phyloP scores from a whole-genome alignment of 2,797 vertebrate species.

The Masticophis lateralis region DNA sequence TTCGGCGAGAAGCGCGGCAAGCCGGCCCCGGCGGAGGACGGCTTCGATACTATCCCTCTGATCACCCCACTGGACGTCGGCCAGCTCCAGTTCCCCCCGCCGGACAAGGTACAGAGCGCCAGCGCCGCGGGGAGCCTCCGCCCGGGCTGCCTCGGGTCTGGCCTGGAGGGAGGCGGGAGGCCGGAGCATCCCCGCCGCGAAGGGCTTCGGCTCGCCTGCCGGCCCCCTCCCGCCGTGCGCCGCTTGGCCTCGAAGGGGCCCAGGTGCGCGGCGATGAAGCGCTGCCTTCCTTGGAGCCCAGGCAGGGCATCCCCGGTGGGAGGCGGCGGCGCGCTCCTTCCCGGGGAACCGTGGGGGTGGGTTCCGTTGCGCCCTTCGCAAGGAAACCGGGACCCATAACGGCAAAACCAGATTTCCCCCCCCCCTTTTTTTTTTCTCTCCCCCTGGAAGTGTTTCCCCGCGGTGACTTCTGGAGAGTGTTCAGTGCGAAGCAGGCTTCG shows the following conservation, averaged over 20 bases:
- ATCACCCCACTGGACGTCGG: constrained; percentile 93
- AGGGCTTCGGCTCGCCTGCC: background rate
- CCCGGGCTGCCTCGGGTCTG: too few species aligned
- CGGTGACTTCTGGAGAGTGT: background rate
- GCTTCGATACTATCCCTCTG: constrained; percentile 93
- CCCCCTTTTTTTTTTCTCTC: too few species aligned
- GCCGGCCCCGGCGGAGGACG: constrained; percentile 84
- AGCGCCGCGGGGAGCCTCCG: background rate
- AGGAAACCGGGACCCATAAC: background rate
- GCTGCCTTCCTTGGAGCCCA: background rate
- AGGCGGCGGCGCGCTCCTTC: background rate
- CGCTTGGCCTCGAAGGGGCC: too few species aligned
- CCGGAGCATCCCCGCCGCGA: background rate
- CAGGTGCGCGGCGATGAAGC: too few species aligned
- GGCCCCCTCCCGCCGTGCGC: background rate
- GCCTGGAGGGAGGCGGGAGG: background rate
- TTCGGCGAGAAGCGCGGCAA: constrained; percentile 89
- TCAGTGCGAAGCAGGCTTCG: background rate
- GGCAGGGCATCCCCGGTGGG: background rate
- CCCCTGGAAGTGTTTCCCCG: background rate
- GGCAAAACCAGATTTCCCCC: background rate
- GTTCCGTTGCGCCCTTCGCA: too few species aligned
- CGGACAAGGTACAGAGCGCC: constrained; percentile 82
- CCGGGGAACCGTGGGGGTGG: background rate
- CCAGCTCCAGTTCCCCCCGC: constrained; percentile 90